Percentiles rank a stretch among this genome's conserved stretches.
phyloP scores from a whole-genome alignment of 2,888 invertebrate genomes.

The Drosophila atroscutellata region DNA sequence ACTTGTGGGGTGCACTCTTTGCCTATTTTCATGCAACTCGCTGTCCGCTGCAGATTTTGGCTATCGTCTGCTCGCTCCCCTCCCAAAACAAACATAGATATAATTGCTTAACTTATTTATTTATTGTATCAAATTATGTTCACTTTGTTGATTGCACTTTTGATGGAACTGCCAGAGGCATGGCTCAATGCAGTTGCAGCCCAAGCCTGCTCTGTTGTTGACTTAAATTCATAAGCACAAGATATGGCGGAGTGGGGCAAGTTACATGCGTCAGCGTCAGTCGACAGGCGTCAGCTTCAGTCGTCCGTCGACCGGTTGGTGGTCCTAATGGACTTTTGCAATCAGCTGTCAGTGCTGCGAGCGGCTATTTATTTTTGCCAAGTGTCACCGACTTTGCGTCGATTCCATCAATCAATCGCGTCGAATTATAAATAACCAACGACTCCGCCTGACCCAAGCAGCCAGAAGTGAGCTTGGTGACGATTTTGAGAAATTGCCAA shows the following conservation, averaged over 20 bases:
- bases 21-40: conserved; percentile 9
- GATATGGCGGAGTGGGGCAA: neutral
- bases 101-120: conserved; percentile 4
- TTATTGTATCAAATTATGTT: conserved; percentile 59
- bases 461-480: conserved; percentile 43
- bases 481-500: conserved; percentile 79
- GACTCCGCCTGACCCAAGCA: conserved; percentile 38
- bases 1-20: conserved; percentile 2
- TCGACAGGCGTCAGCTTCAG: neutral
- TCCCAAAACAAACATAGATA: conserved; percentile 2
- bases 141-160: conserved; percentile 79
- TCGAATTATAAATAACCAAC: conserved; percentile 78
- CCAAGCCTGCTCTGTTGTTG: conserved; percentile 14
- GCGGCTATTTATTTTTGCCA: conserved; percentile 79
- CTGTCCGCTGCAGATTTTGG: conserved; percentile 23
- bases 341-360: conserved; percentile 77
- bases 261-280: conserved; percentile 33
- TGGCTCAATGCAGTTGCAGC: conserved; percentile 45
- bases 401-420: conserved; percentile 77
- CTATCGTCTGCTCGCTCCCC: neutral
- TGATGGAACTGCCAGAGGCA: conserved; percentile 52
- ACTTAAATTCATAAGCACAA: neutral
- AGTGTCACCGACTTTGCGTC: conserved; percentile 77
- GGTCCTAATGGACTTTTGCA: conserved; percentile 77
- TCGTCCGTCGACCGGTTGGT: conserved; percentile 1